A percentile compares a stretch with the other conserved stretches of the same genome.
Conservation (phyloP, 1,140 invertebrate genomes). For the Trichonephila clavata region DNA sequence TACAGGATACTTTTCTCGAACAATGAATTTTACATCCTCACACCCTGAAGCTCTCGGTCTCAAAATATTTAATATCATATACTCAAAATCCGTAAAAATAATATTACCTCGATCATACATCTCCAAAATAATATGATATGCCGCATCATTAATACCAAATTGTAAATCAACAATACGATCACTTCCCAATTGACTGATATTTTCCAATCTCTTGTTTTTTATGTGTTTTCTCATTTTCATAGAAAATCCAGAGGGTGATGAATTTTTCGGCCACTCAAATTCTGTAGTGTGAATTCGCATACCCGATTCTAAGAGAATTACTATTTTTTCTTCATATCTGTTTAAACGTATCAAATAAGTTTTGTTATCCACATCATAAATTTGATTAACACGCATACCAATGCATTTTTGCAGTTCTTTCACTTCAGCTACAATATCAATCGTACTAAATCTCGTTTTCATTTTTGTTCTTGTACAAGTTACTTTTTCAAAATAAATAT, state of each 20-base stretch:
- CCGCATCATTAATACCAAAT: constrained; percentile 96
- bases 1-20: constrained; percentile 94
- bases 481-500: background rate
- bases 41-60: constrained; percentile 91
- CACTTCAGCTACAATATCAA: constrained; percentile 92
- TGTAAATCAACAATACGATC: constrained; percentile 95
- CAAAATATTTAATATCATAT: constrained; percentile 95
- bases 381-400: constrained; percentile 96
- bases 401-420: constrained; percentile 91
- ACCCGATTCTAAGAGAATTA: constrained; percentile 96
- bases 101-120: constrained; percentile 98
- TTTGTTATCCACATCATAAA: constrained; percentile 98
- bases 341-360: constrained; percentile 95
- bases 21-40: constrained; percentile 94
- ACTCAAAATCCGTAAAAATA: constrained; percentile 94
- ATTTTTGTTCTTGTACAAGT: constrained; percentile 82
- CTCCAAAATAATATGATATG: constrained; percentile 98
- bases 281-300: constrained; percentile 95
- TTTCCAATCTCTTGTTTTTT: constrained; percentile 96
- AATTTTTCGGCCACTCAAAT: constrained; percentile 99
- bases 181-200: constrained; percentile 90
- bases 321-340: constrained; percentile 86
- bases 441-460: constrained; percentile 95
- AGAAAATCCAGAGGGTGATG: constrained; percentile 95
- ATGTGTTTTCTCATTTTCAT: constrained; percentile 99